Percentiles rank a stretch among this genome's conserved stretches.
These are phyloP conservation scores for Drosophila histrio DNA, from an alignment of 2,888 invertebrate genomes.

Conservation along the genomic window DNA sequence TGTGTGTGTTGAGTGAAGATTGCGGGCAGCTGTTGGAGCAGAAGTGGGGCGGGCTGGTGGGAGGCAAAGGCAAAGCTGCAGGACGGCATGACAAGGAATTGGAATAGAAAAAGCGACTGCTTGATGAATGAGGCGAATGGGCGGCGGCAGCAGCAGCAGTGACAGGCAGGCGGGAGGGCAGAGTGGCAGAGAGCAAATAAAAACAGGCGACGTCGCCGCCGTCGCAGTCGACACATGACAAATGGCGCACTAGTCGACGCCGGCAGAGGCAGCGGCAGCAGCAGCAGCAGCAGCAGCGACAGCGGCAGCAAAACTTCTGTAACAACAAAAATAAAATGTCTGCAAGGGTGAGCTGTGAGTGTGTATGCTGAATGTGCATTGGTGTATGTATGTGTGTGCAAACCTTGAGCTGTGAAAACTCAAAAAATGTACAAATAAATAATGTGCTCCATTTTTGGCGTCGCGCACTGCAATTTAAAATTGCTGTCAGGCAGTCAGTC, in stretches of 20 bases:
- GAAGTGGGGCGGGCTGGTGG: background rate
- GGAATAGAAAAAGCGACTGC: constrained; percentile 51
- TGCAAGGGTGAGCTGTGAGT: constrained; percentile 56
- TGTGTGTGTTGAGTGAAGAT: constrained; percentile 39
- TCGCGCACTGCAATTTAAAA: constrained; percentile 64
- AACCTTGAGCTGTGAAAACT: constrained; percentile 75
- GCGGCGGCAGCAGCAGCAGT: constrained; percentile 14
- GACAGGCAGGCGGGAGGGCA: constrained; percentile 24
- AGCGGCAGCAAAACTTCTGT: constrained; percentile 34
- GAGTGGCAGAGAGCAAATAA: constrained; percentile 51
- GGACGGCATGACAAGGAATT: constrained; percentile 41
- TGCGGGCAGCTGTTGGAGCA: constrained; percentile 23
- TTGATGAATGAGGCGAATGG: constrained; percentile 65
- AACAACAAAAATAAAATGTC: constrained; percentile 69
- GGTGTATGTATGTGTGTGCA: constrained; percentile 13
- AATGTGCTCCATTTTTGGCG: constrained; percentile 73
- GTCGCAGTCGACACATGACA: constrained; percentile 68
- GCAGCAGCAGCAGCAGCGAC: constrained; percentile 13
- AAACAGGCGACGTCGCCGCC: constrained; percentile 42
- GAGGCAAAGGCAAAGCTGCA: constrained; percentile 24
- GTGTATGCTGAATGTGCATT: background rate
- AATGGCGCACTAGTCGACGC: constrained; percentile 63
- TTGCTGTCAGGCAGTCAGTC: constrained; percentile 71
- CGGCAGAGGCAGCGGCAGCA: constrained; percentile 6
- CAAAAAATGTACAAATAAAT: constrained; percentile 47